phyloP scores from a whole-genome alignment of 1,140 invertebrate genomes.

The Rhynchophorus ferrugineus region DNA sequence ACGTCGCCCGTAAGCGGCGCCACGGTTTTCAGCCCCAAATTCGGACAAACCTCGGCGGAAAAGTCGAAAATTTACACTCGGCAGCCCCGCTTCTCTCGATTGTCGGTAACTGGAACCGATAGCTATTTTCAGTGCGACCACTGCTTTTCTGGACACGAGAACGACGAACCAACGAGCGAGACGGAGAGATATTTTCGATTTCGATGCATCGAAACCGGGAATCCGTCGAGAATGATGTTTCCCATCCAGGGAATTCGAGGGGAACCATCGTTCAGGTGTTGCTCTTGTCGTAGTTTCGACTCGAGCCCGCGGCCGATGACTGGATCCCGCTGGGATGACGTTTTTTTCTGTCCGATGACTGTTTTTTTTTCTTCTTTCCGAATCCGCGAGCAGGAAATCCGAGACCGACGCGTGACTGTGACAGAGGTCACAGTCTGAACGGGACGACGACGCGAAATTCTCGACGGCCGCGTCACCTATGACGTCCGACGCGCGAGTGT shows the following conservation, averaged over 20 bases:
- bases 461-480: conserved; percentile 12
- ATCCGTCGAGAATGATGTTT: too few species aligned
- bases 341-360: not conserved
- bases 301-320: not conserved
- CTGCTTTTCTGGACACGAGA: conserved; percentile 18
- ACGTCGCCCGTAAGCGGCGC: not conserved
- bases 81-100: conserved; percentile 14
- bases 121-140: conserved; percentile 20
- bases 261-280: too few species aligned
- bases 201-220: too few species aligned
- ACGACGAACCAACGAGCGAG: not conserved
- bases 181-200: too few species aligned
- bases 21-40: not conserved
- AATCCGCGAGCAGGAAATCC: too few species aligned
- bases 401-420: not conserved
- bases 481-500: conserved; percentile 19
- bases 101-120: conserved; percentile 20
- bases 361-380: not conserved
- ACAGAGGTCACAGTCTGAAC: not conserved
- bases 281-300: too few species aligned
- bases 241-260: too few species aligned
- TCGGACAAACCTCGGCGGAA: not conserved
- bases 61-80: conserved; percentile 18
- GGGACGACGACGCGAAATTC: conserved; percentile 1
- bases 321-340: not conserved